phyloP scores from a whole-genome alignment of 2,888 invertebrate species.

The Aphidoletes aphidimyza region DNA sequence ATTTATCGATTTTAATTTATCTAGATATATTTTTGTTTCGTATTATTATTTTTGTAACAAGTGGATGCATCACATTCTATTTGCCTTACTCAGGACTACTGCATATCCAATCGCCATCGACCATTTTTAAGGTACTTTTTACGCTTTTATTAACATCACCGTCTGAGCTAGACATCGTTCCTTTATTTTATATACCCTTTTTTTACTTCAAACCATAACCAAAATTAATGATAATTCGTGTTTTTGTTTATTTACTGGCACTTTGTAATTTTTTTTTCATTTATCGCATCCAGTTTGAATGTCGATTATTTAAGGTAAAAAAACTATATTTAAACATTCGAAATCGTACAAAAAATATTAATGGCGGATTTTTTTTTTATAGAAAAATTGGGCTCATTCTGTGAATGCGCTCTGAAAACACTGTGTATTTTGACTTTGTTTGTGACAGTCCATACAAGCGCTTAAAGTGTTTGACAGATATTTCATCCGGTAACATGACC shows the following conservation, averaged over 20 bases:
- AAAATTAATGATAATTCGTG: too few species aligned
- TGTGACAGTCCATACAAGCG: background rate
- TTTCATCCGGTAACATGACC: background rate
- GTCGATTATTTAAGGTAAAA: too few species aligned
- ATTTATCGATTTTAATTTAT: background rate
- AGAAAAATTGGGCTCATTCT: background rate
- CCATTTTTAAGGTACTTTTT: constrained; percentile 55
- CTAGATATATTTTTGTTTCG: background rate
- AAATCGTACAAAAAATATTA: too few species aligned
- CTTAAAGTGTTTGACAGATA: background rate
- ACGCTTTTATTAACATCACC: background rate
- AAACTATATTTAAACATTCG: too few species aligned
- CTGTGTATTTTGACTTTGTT: background rate
- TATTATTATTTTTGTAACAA: background rate
- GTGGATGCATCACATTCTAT: constrained; percentile 55
- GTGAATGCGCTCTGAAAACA: background rate
- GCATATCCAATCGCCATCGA: constrained; percentile 62
- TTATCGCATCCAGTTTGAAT: too few species aligned
- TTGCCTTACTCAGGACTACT: constrained; percentile 66
- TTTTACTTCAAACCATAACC: too few species aligned
- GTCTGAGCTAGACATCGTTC: constrained; percentile 54
- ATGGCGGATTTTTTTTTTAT: too few species aligned
- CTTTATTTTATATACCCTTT: too few species aligned
- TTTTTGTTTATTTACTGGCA: too few species aligned
- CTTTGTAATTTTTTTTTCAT: too few species aligned